Base-by-base conservation (phyloP, 1,140 invertebrate genomes). In the Hyles euphorbiae region DNA sequence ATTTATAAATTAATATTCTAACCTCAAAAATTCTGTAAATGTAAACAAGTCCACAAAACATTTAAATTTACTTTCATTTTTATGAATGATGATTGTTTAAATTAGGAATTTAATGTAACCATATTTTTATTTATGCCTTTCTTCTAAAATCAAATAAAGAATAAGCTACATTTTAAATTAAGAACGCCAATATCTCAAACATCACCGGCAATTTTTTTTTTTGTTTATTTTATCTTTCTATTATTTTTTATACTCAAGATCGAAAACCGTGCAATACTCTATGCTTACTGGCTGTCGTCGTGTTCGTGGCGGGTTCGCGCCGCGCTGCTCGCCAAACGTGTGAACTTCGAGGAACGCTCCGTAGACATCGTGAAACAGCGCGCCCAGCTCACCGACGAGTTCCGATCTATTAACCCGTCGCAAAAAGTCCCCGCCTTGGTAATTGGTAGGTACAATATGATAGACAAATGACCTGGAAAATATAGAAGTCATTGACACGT, bases 271-370 rank as follows among this genome's bases (percentile, higher is more conserved):
- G 77, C 73, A n/a, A 74, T 88, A 12, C 63, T 90, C 3, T 84
- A 90, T 56, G 83, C 77, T 2, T 89, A 77, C 62, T 87, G 81
- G 76, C 59, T 81, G 9, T 89, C 87, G 3, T 90, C 88, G 0
- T 89, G 87, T 54, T 77, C 85, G 0, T 90, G 88, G 88, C 74
- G 88, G 0, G 87, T 89, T 3, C 74, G 88, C 5, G 84, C 84
- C 4, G 84, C 81, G 0, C 58, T 90, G 47, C 67, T 78, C 11
- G 36, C 79, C 5, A 90, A 90, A 51, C 47, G 67, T 3, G 71
- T 90, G 4, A 63, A 74, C 1, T 88, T 76, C 59, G 79, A 84
- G 56, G 80, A 89, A 56, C 64, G 67, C 6, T 33, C 62, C 2
- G 68, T 89, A 4, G 88, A 90, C 62, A 89, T 90, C 34, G 74